Evolutionary conservation across 37 sponge, comb jelly and placozoan genomes (phyloP).

Genomic region (Amphimedon queenslandica): DNA sequence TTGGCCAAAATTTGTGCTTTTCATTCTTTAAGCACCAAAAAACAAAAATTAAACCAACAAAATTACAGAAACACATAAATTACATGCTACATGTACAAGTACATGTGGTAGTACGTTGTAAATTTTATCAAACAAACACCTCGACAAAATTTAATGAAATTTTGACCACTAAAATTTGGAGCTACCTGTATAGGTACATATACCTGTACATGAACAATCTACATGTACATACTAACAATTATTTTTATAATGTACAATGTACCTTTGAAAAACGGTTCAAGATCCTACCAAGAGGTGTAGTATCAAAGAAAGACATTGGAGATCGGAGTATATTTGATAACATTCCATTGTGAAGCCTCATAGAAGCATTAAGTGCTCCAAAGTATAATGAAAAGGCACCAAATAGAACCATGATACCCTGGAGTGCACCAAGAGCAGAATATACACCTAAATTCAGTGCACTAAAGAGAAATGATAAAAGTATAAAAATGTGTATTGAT

Average conservation of each 20-base stretch:
- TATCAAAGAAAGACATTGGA: slow-evolving; percentile 98
- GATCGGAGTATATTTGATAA: slow-evolving; percentile 69
- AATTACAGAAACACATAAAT: too few species aligned
- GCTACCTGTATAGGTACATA: too few species aligned
- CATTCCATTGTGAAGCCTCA: slow-evolving; percentile 59
- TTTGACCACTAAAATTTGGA: too few species aligned
- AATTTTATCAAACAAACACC: too few species aligned
- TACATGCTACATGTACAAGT: background rate
- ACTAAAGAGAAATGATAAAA: slow-evolving; percentile 14
- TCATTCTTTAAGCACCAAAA: too few species aligned
- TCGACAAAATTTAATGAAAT: too few species aligned
- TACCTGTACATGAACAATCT: too few species aligned
- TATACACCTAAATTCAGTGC: slow-evolving; percentile 74
- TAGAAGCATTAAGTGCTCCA: slow-evolving; percentile 70
- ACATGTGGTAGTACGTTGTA: background rate
- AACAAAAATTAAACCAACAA: too few species aligned
- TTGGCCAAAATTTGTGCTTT: too few species aligned
- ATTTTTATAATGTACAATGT: too few species aligned
- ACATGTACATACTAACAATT: too few species aligned
- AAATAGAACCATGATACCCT: slow-evolving; percentile 50
- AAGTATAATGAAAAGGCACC: slow-evolving; percentile 65
- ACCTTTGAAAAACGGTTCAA: slow-evolving; percentile 91
- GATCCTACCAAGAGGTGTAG: slow-evolving; percentile 92
- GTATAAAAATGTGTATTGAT: background rate
- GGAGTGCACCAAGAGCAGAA: slow-evolving; percentile 59